Evolutionary conservation across 2,797 vertebrate species (phyloP), one percentile per base, ranked within the genome.

Genomic region (Gila robusta): DNA sequence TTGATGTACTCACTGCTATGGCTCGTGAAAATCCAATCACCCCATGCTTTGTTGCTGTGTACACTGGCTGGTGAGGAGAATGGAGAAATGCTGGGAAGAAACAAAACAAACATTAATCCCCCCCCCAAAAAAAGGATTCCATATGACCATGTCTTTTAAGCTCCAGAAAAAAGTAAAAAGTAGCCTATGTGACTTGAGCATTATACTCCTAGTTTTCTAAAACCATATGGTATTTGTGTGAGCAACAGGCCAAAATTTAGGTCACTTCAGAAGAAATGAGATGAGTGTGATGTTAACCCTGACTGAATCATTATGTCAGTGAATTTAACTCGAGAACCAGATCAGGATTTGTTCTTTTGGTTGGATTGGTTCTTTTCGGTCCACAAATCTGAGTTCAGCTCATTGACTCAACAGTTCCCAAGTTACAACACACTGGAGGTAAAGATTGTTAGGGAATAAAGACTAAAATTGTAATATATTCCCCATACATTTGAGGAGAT

Each of bases 1-100:
- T 59, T 54, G 41, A 81, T 23, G 37, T 91, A 93, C 97, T 97
- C 92, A 99, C 98, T 85, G 98, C 98, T 87, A 98, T 95, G 0
- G 97, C 97, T 86, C 98, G 95, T 54, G 97, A 97, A 95, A 99
- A 99, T 92, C 98, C 98, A 80, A 98, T 95, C 59, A 99, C 96
- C 21, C 98, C 98, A 3, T 99, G 95, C 90, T 99, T 99, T 23
- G 98, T 98, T 39, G 98, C 98, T 59, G 96, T 98, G 90, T 99
- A 99, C 54, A 99, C 98, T 16, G 98, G 98, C 90, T 98, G 98
- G 59, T 97, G 96, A n/a, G 97, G 96, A 82, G 96, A 97, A 77
- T 98, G 97, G 79, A 97, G 92, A 89, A 98, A 98, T 59, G 97
- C 98, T 99, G 93, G 52, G 94, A 92, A 35, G 80, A 93, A 89